phyloP scores from a whole-genome alignment of 2,797 vertebrate genomes.

The Steatocranus sp. region DNA sequence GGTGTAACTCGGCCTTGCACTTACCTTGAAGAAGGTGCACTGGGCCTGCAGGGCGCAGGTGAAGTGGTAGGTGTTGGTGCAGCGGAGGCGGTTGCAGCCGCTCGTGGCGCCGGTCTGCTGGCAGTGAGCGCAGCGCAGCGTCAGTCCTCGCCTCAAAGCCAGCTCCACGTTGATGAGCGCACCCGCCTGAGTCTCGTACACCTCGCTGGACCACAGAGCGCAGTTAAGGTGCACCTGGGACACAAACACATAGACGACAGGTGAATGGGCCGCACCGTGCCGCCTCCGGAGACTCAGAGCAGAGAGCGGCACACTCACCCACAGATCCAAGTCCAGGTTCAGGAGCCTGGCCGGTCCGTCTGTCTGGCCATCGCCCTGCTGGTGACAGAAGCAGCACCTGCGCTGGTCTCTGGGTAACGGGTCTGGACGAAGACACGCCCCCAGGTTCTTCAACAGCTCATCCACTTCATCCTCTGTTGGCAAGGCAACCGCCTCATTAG shows the following conservation, averaged over 20 bases:
- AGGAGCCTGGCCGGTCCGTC: constrained; percentile 93
- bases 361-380: constrained; percentile 89
- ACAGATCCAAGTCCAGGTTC: constrained; percentile 95
- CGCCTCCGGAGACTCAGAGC: background rate
- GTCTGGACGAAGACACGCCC: constrained; percentile 85
- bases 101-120: constrained; percentile 91
- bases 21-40: constrained; percentile 96
- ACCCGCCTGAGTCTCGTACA: constrained; percentile 98
- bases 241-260: background rate
- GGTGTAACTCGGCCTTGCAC: rapidly evolving
- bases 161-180: constrained; percentile 96
- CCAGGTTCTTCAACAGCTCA: constrained; percentile 81
- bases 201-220: constrained; percentile 97
- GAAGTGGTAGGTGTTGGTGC: constrained; percentile 93
- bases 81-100: constrained; percentile 83
- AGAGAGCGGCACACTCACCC: constrained; percentile 74
- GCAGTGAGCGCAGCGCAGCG: constrained; percentile 90
- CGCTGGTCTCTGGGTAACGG: constrained; percentile 85
- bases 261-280: constrained; percentile 27
- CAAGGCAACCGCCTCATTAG: constrained; percentile 38
- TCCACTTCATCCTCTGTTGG: constrained; percentile 90
- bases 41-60: constrained; percentile 92
- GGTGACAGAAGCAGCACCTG: constrained; percentile 94
- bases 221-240: constrained; percentile 88
- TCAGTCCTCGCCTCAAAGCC: constrained; percentile 86